Conservation (phyloP, 1,140 invertebrate species). For the Drosophila albomicans region DNA sequence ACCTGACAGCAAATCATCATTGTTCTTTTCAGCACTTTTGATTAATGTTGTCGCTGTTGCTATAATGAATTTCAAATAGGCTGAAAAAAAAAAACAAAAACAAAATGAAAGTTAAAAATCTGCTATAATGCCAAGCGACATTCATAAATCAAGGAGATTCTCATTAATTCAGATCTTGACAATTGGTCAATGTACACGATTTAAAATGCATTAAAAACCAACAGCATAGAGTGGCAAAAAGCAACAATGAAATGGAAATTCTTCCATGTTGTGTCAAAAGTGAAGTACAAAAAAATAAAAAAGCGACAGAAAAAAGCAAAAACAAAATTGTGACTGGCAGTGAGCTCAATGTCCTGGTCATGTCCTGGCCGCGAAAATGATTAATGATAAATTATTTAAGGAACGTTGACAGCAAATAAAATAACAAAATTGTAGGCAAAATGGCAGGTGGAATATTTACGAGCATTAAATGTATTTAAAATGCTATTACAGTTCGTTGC, state of each 20-base stretch:
- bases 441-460: conserved; percentile 54
- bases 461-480: conserved; percentile 74
- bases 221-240: conserved; percentile 31
- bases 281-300: conserved; percentile 1
- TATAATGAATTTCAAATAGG: conserved; percentile 51
- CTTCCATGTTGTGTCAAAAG: conserved; percentile 17
- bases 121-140: conserved; percentile 19
- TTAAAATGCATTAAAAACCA: conserved; percentile 69
- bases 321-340: conserved; percentile 3
- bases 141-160: conserved; percentile 64
- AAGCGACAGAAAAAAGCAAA: too few relatives aligned
- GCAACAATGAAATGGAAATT: conserved; percentile 29
- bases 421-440: conserved; percentile 26
- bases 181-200: conserved; percentile 74
- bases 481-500: conserved; percentile 52
- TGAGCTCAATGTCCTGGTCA: conserved; percentile 40
- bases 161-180: conserved; percentile 73
- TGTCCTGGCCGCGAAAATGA: conserved; percentile 61
- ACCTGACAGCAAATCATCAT: neutral
- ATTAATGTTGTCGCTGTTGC: conserved; percentile 50
- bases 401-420: conserved; percentile 61
- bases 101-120: conserved; percentile 36
- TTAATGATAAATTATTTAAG: conserved; percentile 76
- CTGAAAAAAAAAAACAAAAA: conserved; percentile 3
- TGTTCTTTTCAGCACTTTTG: conserved; percentile 29